phyloP scores from a whole-genome alignment of 2,888 invertebrate genomes.

The Drepana falcataria region DNA sequence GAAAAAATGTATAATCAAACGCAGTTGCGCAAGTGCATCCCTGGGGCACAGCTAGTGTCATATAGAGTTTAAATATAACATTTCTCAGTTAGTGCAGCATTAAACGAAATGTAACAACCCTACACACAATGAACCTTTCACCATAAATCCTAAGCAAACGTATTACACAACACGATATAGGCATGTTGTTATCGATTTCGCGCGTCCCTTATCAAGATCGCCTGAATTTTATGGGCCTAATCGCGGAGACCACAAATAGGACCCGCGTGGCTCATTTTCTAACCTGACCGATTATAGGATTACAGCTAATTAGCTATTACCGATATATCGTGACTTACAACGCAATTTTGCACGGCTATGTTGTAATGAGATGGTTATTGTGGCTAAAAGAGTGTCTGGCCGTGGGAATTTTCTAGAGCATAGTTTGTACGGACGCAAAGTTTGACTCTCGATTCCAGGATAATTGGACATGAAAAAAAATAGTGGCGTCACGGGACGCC shows the following conservation, averaged over 20 bases:
- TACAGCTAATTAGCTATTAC: conserved; percentile 75
- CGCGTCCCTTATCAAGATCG: conserved; percentile 73
- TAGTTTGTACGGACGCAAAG: conserved; percentile 4
- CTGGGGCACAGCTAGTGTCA: too few relatives aligned
- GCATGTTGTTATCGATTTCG: conserved; percentile 49
- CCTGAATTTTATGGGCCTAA: conserved; percentile 74
- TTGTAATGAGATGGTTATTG: neutral
- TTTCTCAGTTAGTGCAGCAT: too few relatives aligned
- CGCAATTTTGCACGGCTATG: conserved; percentile 35
- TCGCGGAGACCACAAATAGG: conserved; percentile 69
- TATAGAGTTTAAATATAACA: too few relatives aligned
- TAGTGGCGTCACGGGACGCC: too few relatives aligned
- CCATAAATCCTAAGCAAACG: conserved; percentile 26
- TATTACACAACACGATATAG: neutral
- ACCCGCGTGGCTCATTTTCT: conserved; percentile 70
- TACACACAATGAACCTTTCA: conserved; percentile 13
- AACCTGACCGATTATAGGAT: conserved; percentile 76
- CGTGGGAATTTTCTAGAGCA: too few relatives aligned
- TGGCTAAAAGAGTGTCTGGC: neutral
- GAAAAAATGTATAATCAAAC: too few relatives aligned
- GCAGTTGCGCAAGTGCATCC: too few relatives aligned
- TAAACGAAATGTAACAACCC: conserved; percentile 11
- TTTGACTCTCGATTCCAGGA: too few relatives aligned
- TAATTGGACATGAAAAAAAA: too few relatives aligned
- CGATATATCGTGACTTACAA: conserved; percentile 55